Evolutionary conservation across 1,140 invertebrate species (phyloP).

Genomic region (Asobara japonica): DNA sequence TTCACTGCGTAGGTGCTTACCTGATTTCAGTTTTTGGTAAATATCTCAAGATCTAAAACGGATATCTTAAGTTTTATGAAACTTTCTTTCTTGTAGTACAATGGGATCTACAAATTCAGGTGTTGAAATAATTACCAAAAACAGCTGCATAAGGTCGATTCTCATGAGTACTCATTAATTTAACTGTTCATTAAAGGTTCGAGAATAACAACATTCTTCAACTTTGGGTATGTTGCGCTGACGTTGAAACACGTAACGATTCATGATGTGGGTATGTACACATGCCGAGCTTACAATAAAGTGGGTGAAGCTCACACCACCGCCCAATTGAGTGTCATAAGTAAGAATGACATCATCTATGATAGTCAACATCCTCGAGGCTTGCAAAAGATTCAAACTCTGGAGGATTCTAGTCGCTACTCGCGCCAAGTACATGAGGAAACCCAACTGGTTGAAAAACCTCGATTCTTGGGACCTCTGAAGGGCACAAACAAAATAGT

Average conservation of each 20-base stretch:
- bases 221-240: slow-evolving; percentile 96
- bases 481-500: slow-evolving; percentile 92
- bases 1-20: too few relatives aligned
- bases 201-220: slow-evolving; percentile 93
- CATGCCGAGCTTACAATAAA: slow-evolving; percentile 87
- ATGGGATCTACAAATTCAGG: too few relatives aligned
- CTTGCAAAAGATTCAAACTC: slow-evolving; percentile 86
- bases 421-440: slow-evolving; percentile 77
- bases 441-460: slow-evolving; percentile 78
- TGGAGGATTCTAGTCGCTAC: slow-evolving; percentile 85
- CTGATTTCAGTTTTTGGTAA: too few relatives aligned
- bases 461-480: slow-evolving; percentile 85
- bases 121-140: too few relatives aligned
- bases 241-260: slow-evolving; percentile 93
- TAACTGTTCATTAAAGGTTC: too few relatives aligned
- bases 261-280: slow-evolving; percentile 92
- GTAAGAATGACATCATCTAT: slow-evolving; percentile 84
- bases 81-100: too few relatives aligned
- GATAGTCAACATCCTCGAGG: slow-evolving; percentile 89
- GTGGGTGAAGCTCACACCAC: slow-evolving; percentile 89
- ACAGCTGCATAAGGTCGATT: too few relatives aligned
- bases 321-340: slow-evolving; percentile 87
- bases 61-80: too few relatives aligned
- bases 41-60: too few relatives aligned
- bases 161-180: too few relatives aligned